Percentiles rank a stretch among this genome's conserved stretches.
phyloP scores from a whole-genome alignment of 2,797 vertebrate species.

The Chlorospingus flavigularis region DNA sequence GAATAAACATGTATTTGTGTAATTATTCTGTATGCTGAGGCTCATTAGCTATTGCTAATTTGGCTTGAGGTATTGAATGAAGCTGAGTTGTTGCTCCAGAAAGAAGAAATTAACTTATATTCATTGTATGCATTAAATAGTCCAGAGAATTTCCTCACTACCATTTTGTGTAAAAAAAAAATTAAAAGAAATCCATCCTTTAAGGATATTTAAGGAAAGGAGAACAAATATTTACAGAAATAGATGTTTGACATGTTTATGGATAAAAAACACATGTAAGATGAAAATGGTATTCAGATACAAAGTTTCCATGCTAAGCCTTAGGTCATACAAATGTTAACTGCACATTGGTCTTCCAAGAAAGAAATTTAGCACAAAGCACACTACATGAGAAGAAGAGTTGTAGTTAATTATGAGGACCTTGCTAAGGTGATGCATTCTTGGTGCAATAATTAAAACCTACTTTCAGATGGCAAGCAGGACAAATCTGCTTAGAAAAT shows the following conservation, averaged over 20 bases:
- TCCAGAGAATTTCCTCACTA: neutral
- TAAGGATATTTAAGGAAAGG: neutral
- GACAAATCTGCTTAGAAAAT: neutral
- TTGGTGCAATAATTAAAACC: neutral
- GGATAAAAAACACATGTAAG: neutral
- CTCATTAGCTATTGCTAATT: neutral
- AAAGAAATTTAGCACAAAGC: neutral
- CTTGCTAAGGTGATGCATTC: neutral
- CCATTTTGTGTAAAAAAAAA: neutral
- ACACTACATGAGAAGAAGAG: neutral
- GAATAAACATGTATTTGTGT: neutral
- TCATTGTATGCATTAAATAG: neutral
- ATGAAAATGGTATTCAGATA: neutral
- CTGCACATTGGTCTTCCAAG: neutral
- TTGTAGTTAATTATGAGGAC: neutral
- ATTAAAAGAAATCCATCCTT: neutral
- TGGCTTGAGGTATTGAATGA: neutral
- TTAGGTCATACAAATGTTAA: neutral
- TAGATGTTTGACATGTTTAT: neutral
- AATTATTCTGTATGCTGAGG: neutral
- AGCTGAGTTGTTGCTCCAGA: neutral
- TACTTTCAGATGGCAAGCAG: neutral
- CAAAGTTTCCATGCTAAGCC: neutral
- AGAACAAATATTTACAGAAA: neutral
- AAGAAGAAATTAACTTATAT: neutral